Evolutionary conservation across 2,113 vertebrate genomes (phyloP), one percentile per base, ranked within the genome.

Genomic region (Notothenia coriiceps): DNA sequence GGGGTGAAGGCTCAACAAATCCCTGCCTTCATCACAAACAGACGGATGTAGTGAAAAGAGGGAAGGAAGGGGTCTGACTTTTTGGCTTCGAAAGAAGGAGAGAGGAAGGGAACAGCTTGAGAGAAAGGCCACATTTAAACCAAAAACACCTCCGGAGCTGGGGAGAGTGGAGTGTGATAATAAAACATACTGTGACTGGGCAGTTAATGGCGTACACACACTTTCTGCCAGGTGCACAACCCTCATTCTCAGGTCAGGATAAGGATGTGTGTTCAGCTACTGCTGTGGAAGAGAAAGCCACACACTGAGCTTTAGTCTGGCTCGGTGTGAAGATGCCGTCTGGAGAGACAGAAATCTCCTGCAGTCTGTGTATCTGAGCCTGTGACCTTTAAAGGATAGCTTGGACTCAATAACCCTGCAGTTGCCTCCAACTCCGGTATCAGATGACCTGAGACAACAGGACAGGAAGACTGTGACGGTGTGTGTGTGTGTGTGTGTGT

Each of bases 401-500:
- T 94, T 87, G 89, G 22, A 94, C 79, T 86, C 79, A 93, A 95
- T 86, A 93, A 91, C 87, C 65, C 86, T 80, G 86, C 93, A 82
- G 91, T 86, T 78, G 74, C 80, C 89, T 83, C 93, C 83, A 25
- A 83, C 83, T 20, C 75, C 81, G 90, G 77, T 94, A 94, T 95
- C 70, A 95, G 95, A 90, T 93, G 95, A 94, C 89, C 95, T 93
- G 79, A 88, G 93, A 91, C 82, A 93, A 94, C n/a, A 80, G 93
- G 88, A 91, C 80, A 88, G 74, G 90, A 72, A 85, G 85, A 85
- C 70, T 22, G 10, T 18, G 62, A n/a, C n/a, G n/a, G 22, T 25
- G 25, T 25, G 25, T 25, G 25, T 25, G 25, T 25, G 25, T 25
- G 25, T 25, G 25, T 25, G 25, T 25, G 25, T 25, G 25, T 25